A percentile compares a stretch with the other conserved stretches of the same genome.
These are phyloP conservation scores for Bombus haemorrhoidalis DNA, from an alignment of 1,140 invertebrate species.

Conservation along the genomic window DNA sequence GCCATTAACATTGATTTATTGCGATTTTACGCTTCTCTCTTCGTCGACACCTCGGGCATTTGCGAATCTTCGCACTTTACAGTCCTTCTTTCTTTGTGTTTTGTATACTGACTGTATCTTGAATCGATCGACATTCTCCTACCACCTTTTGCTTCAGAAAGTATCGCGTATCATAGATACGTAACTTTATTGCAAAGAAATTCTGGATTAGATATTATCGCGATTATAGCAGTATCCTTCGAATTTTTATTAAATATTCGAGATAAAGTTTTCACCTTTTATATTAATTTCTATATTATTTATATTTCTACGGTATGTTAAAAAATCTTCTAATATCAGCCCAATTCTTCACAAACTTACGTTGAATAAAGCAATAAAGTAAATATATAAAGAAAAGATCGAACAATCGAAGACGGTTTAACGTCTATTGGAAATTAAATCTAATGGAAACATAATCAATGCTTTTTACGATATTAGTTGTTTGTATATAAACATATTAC, in stretches of 20 bases:
- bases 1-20: conserved; percentile 60
- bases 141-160: neutral
- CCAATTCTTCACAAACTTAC: too few relatives aligned
- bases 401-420: neutral
- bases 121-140: neutral
- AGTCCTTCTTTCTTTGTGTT: neutral
- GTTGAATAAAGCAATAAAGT: too few relatives aligned
- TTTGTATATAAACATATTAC: neutral
- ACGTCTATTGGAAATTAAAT: neutral
- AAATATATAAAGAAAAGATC: too few relatives aligned
- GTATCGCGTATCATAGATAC: too few relatives aligned
- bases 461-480: neutral
- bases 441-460: neutral
- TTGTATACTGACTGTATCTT: neutral
- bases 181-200: neutral
- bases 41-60: conserved; percentile 48
- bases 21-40: conserved; percentile 51
- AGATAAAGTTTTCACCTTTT: neutral
- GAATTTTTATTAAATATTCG: neutral
- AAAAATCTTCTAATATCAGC: too few relatives aligned
- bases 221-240: neutral
- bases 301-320: too few relatives aligned
- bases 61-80: neutral
- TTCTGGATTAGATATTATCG: neutral
- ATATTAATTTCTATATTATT: too few relatives aligned